Conservation (phyloP, 2,888 invertebrate genomes). For the Sarcophaga rosellei region DNA sequence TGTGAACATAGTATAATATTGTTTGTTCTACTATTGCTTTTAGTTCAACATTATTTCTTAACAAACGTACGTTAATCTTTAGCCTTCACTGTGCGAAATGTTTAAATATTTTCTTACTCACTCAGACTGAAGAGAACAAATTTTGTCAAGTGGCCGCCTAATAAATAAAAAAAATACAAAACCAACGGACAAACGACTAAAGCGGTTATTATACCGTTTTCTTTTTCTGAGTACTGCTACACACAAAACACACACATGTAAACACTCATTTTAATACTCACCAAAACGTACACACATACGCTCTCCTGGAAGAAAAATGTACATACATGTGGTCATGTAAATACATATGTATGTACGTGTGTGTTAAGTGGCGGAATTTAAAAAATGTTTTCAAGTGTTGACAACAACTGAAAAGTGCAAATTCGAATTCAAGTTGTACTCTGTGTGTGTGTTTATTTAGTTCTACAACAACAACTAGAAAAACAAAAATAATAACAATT, state of each 20-base stretch:
- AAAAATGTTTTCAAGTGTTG: slow-evolving; percentile 19
- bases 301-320: neutral
- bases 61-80: too few relatives aligned
- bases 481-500: neutral
- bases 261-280: neutral
- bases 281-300: too few relatives aligned
- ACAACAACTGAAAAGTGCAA: slow-evolving; percentile 29
- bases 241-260: neutral
- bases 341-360: too few relatives aligned
- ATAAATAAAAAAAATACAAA: neutral
- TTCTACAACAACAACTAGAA: neutral
- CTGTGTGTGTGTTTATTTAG: neutral
- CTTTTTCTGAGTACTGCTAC: neutral
- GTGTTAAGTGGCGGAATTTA: neutral
- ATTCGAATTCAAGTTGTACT: neutral
- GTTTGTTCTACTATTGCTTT: too few relatives aligned
- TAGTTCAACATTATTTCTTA: too few relatives aligned
- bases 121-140: neutral
- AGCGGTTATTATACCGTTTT: slow-evolving; percentile 21
- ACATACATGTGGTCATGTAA: neutral
- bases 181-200: slow-evolving; percentile 1
- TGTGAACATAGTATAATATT: too few relatives aligned
- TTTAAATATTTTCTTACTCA: neutral
- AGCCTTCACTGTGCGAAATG: neutral
- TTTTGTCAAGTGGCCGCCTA: neutral